These are phyloP conservation scores for Sprattus sprattus DNA, from an alignment of 2,113 vertebrate genomes.

Conservation along the genomic window DNA sequence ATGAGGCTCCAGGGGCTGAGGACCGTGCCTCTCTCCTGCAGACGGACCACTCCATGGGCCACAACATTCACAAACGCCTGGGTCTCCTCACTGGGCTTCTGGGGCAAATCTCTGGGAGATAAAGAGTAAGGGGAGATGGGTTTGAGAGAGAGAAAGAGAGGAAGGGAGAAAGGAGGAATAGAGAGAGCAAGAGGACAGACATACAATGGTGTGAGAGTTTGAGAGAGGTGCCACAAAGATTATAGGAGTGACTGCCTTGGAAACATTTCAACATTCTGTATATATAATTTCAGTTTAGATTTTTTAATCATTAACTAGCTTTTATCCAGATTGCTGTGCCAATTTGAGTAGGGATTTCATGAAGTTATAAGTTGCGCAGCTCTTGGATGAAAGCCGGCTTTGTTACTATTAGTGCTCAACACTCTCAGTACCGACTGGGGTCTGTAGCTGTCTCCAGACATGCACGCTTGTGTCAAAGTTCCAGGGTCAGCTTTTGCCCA, in stretches of 20 bases:
- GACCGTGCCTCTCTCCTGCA: slow-evolving; percentile 83
- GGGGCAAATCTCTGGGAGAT: slow-evolving; percentile 79
- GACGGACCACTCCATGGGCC: slow-evolving; percentile 80
- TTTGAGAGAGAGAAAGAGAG: not conserved
- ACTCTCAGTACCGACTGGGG: not conserved
- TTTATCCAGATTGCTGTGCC: not conserved
- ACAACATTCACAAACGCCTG: slow-evolving; percentile 80
- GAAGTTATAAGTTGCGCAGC: not conserved
- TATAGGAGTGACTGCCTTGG: too few relatives aligned
- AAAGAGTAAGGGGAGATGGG: not conserved
- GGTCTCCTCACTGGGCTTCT: slow-evolving; percentile 76
- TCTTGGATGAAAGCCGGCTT: not conserved
- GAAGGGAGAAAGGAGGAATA: not conserved
- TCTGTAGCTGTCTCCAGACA: not conserved
- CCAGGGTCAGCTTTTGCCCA: not conserved
- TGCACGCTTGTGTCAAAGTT: not conserved
- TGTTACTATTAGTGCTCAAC: not conserved
- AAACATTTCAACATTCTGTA: too few relatives aligned
- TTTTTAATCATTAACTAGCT: not conserved
- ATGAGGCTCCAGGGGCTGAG: slow-evolving; percentile 84
- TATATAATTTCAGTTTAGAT: not conserved
- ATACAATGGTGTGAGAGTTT: too few relatives aligned
- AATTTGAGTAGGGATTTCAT: not conserved
- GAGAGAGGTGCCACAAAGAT: too few relatives aligned
- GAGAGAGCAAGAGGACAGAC: not conserved